Evolutionary conservation across 2,113 vertebrate species (phyloP).

Genomic region (Noctilio leporinus): DNA sequence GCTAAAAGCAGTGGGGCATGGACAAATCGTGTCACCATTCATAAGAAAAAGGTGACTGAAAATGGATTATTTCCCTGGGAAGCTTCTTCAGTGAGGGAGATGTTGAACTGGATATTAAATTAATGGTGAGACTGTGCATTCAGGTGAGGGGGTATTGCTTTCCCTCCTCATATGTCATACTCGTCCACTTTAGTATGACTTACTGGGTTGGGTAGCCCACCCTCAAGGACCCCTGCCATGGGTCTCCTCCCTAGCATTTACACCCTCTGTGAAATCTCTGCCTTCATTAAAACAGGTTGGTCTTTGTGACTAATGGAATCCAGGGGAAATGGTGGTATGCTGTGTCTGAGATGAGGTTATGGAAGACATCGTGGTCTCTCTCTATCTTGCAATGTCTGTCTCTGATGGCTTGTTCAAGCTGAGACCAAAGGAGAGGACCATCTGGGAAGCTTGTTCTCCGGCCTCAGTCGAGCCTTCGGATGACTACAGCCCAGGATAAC

Average conservation of each 20-base stretch:
- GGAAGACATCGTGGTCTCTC: neutral
- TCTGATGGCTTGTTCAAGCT: neutral
- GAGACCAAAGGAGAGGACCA: fast-evolving
- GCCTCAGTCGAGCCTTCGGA: neutral
- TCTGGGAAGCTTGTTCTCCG: neutral
- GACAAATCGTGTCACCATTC: neutral
- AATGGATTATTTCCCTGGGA: neutral
- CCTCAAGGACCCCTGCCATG: fast-evolving
- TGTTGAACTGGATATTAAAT: neutral
- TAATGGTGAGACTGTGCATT: neutral
- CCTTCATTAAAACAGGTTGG: neutral
- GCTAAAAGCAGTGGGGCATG: neutral
- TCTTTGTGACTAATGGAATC: neutral
- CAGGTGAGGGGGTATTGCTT: fast-evolving
- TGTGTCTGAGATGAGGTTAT: neutral
- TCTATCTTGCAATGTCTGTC: neutral
- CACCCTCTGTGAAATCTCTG: neutral
- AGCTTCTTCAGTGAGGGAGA: neutral
- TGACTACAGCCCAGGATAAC: neutral
- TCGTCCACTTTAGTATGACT: neutral
- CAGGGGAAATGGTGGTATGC: neutral
- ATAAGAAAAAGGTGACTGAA: neutral
- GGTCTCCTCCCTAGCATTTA: neutral
- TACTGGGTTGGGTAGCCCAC: neutral
- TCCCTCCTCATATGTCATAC: neutral